phyloP scores from a whole-genome alignment of 1,140 invertebrate species.

The Drosophila bipectinata region DNA sequence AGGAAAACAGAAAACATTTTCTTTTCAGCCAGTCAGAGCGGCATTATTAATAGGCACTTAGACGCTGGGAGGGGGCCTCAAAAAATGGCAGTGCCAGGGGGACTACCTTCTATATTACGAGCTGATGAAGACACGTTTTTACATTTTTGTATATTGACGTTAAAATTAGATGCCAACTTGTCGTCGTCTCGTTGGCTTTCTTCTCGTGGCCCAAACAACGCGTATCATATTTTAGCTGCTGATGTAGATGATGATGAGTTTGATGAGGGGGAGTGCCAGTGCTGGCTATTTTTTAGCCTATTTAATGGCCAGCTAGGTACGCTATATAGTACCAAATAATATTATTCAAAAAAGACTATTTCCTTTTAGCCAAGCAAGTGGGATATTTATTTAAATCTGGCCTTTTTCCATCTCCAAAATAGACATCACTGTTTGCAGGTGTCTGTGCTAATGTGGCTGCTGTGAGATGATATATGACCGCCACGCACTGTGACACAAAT shows the following conservation, averaged over 20 bases:
- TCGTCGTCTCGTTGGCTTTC: conserved; percentile 51
- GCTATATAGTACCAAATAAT: background rate
- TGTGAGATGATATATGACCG: conserved; percentile 69
- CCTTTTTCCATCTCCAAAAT: no score
- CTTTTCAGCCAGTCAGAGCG: conserved; percentile 29
- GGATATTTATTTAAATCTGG: background rate
- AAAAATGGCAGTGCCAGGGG: background rate
- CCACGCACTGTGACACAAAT: conserved; percentile 62
- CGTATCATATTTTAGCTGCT: conserved; percentile 77
- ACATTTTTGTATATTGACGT: conserved; percentile 80
- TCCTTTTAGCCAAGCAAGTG: background rate
- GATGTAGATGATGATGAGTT: conserved; percentile 52
- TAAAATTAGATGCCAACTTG: conserved; percentile 82
- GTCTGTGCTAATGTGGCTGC: conserved; percentile 53
- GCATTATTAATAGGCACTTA: conserved; percentile 81
- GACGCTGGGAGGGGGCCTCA: conserved; percentile 23
- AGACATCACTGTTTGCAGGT: conserved; percentile 29
- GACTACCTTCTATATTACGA: conserved; percentile 55
- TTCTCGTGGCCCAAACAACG: conserved; percentile 56
- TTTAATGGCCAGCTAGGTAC: background rate
- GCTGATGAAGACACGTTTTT: conserved; percentile 79
- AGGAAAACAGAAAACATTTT: conserved; percentile 42
- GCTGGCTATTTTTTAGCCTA: conserved; percentile 11
- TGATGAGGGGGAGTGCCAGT: conserved; percentile 26
- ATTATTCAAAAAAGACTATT: background rate